Evolutionary conservation across 2,113 vertebrate genomes (phyloP).

Genomic region (Calypte anna): DNA sequence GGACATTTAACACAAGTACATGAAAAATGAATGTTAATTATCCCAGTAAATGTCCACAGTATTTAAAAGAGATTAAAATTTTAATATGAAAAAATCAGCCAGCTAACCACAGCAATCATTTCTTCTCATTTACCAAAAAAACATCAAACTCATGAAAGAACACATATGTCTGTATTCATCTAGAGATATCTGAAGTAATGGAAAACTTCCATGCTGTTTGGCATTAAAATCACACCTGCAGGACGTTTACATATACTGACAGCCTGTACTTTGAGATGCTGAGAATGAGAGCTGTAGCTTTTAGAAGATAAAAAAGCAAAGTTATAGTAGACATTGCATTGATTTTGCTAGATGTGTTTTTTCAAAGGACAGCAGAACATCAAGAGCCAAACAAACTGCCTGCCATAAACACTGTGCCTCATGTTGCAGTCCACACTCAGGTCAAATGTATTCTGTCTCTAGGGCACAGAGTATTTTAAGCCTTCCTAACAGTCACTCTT

Average conservation of each 20-base stretch:
- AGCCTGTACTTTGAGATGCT: not conserved
- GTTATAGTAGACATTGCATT: not conserved
- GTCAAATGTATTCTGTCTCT: not conserved
- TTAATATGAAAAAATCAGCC: not conserved
- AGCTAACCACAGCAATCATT: not conserved
- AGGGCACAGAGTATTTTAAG: not conserved
- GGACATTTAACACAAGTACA: fast-evolving
- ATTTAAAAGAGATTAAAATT: not conserved
- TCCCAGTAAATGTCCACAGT: not conserved
- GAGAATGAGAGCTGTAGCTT: not conserved
- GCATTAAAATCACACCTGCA: not conserved
- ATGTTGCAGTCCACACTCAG: not conserved
- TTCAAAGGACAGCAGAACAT: not conserved
- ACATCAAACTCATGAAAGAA: not conserved
- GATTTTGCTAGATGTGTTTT: not conserved
- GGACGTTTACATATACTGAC: not conserved
- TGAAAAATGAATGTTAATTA: not conserved
- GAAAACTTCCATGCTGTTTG: not conserved
- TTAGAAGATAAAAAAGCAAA: not conserved
- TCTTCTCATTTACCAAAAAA: not conserved
- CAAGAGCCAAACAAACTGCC: not conserved
- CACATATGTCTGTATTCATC: fast-evolving
- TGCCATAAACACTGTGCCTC: not conserved
- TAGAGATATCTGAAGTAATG: not conserved
- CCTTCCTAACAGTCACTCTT: not conserved